phyloP scores from a whole-genome alignment of 1,140 invertebrate genomes.

The Leptinotarsa lineolata region DNA sequence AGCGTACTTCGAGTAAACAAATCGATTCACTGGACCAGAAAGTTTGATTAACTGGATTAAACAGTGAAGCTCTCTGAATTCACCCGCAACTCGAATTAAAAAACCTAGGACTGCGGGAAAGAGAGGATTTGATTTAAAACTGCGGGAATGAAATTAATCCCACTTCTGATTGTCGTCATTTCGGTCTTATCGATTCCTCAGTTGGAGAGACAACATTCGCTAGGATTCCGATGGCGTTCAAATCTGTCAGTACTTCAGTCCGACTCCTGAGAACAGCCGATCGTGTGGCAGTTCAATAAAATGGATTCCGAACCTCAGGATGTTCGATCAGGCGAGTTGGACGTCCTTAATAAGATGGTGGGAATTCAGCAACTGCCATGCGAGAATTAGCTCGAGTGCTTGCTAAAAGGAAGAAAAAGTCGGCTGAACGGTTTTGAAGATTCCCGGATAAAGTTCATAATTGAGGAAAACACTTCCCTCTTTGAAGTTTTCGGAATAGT shows the following conservation, averaged over 20 bases:
- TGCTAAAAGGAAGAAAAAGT: not conserved
- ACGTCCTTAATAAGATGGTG: constrained; percentile 2
- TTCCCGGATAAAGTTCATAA: not conserved
- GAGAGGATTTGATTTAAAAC: too few species aligned
- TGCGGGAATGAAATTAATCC: too few species aligned
- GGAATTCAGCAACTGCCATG: constrained; percentile 2
- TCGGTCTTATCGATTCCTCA: not conserved
- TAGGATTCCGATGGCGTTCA: not conserved
- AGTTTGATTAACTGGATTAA: too few species aligned
- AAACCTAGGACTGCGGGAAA: too few species aligned
- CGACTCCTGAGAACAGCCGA: not conserved
- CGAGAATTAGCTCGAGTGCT: not conserved
- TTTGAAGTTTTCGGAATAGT: too few species aligned
- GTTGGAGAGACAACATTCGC: not conserved
- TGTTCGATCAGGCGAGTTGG: not conserved
- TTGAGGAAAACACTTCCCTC: not conserved
- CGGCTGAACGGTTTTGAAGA: not conserved
- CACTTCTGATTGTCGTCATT: too few species aligned
- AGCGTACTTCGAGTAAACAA: too few species aligned
- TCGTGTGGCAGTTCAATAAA: constrained; percentile 1
- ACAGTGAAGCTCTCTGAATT: too few species aligned
- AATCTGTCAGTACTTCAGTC: not conserved
- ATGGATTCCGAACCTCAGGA: not conserved
- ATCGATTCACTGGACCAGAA: too few species aligned
- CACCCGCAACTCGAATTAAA: too few species aligned